phyloP scores from a whole-genome alignment of 2,797 vertebrate species.

The Myripristis murdjan region DNA sequence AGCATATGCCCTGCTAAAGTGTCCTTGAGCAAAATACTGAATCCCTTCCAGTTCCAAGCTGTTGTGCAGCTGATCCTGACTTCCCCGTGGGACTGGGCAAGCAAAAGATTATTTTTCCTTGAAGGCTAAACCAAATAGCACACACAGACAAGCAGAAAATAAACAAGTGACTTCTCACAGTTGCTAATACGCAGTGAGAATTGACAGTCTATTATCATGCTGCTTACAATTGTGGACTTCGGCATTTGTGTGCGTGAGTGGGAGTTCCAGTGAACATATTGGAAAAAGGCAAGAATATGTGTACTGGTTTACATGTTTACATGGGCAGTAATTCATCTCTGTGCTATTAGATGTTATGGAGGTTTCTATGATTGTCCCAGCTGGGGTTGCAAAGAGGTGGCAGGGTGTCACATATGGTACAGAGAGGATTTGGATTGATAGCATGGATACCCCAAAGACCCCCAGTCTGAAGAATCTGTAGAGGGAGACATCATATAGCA shows the following conservation, averaged over 20 bases:
- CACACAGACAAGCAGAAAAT: too few relatives aligned
- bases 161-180: too few relatives aligned
- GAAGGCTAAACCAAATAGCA: too few relatives aligned
- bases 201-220: too few relatives aligned
- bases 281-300: not conserved
- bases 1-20: too few relatives aligned
- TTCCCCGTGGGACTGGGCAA: too few relatives aligned
- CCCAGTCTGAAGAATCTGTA: constrained; percentile 8
- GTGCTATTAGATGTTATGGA: not conserved
- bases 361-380: not conserved
- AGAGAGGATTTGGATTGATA: not conserved
- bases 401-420: not conserved
- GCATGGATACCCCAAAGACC: not conserved
- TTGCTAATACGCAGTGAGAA: too few relatives aligned
- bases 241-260: not conserved
- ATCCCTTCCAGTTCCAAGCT: too few relatives aligned
- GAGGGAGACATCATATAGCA: not conserved
- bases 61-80: too few relatives aligned
- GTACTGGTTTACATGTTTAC: not conserved
- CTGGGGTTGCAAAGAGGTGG: not conserved
- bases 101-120: too few relatives aligned
- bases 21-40: too few relatives aligned
- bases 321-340: not conserved
- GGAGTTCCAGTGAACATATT: not conserved
- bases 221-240: not conserved